Percentiles rank a stretch among this genome's conserved stretches.
Evolutionary conservation across 2,888 invertebrate species (phyloP).

Genomic region (Melinaea menophilus): DNA sequence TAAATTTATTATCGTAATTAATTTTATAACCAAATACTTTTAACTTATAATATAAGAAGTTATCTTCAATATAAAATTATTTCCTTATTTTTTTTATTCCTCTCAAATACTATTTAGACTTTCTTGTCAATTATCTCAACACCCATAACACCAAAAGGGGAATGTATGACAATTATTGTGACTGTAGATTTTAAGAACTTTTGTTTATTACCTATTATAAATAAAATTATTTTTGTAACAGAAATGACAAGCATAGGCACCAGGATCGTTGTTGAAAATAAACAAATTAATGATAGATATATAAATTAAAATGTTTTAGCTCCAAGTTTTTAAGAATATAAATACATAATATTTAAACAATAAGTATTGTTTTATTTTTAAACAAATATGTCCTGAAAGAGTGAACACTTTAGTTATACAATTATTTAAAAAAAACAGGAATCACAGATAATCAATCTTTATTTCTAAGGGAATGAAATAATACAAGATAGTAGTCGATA

Average conservation of each 20-base stretch:
- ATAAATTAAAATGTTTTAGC: constrained; percentile 69
- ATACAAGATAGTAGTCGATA: constrained; percentile 34
- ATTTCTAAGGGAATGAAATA: constrained; percentile 22
- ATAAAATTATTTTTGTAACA: constrained; percentile 70
- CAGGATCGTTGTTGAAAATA: constrained; percentile 52
- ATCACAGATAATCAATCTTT: constrained; percentile 10
- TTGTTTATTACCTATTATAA: constrained; percentile 46
- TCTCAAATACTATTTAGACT: not conserved
- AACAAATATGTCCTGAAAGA: not conserved
- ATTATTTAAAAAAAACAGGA: constrained; percentile 9
- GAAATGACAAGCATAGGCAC: constrained; percentile 46
- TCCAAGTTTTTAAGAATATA: constrained; percentile 68
- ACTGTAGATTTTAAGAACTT: constrained; percentile 39
- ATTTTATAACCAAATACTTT: not conserved
- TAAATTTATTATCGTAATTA: not conserved
- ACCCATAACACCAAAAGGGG: constrained; percentile 22
- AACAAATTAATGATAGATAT: constrained; percentile 58
- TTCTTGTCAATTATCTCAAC: constrained; percentile 7
- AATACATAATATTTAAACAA: constrained; percentile 64
- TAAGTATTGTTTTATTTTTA: constrained; percentile 19
- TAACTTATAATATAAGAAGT: not conserved
- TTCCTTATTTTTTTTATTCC: not conserved
- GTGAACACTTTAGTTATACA: not conserved
- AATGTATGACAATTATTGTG: constrained; percentile 24
- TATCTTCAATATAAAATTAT: not conserved